Percentiles rank a stretch among this genome's conserved stretches.
phyloP scores from a whole-genome alignment of 2,888 invertebrate species.

The Lysandra coridon region DNA sequence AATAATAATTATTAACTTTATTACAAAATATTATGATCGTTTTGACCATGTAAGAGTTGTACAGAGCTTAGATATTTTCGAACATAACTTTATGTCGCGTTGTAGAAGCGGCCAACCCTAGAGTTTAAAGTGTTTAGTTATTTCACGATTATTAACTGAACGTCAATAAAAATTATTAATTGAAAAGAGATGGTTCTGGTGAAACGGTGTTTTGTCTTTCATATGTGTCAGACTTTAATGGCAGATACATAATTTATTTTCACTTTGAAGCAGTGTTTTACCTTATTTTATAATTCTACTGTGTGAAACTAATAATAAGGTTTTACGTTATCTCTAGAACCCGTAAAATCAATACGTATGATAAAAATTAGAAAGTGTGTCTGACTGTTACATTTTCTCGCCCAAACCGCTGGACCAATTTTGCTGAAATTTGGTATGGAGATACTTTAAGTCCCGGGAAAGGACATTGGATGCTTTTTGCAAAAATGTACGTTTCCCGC shows the following conservation, averaged over 20 bases:
- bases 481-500: too few species aligned
- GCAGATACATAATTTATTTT: neutral
- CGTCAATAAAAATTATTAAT: neutral
- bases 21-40: neutral
- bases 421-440: too few species aligned
- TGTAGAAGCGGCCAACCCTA: neutral
- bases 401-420: too few species aligned
- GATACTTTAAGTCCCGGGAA: too few species aligned
- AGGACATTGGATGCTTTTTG: too few species aligned
- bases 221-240: neutral
- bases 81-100: neutral
- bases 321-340: too few species aligned
- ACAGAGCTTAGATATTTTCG: too few species aligned
- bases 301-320: too few species aligned
- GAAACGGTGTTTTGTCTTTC: neutral
- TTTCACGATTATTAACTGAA: slow-evolving; percentile 3
- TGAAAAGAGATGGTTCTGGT: slow-evolving; percentile 12
- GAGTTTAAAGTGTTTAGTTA: neutral
- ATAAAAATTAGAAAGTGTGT: too few species aligned
- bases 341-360: too few species aligned
- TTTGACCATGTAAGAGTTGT: neutral
- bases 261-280: neutral
- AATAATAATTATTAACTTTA: too few species aligned
- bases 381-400: too few species aligned
- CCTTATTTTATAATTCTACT: neutral